Conservation (phyloP, 1,140 invertebrate genomes). For the Drosophila tani region DNA sequence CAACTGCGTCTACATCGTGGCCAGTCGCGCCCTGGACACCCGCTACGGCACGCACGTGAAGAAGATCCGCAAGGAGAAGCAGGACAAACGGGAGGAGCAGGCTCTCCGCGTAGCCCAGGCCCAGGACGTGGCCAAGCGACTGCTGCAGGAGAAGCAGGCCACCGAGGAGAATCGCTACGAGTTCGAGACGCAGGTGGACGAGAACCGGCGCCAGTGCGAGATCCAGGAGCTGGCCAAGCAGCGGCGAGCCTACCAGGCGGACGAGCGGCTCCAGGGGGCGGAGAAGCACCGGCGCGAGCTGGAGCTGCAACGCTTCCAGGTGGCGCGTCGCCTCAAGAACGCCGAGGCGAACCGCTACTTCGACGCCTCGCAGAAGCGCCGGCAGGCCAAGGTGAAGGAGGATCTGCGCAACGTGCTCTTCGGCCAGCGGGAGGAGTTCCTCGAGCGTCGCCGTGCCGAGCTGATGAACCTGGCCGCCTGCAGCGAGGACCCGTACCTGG, state of each 20-base stretch:
- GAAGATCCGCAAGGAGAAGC: slow-evolving; percentile 13
- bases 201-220: slow-evolving; percentile 44
- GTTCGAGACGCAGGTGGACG: slow-evolving; percentile 20
- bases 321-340: slow-evolving; percentile 48
- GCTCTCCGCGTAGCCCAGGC: slow-evolving; percentile 4
- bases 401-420: slow-evolving; percentile 30
- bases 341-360: slow-evolving; percentile 48
- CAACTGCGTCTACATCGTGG: slow-evolving; percentile 52
- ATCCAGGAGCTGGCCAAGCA: slow-evolving; percentile 23
- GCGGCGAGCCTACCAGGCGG: slow-evolving; percentile 47
- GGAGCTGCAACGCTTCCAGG: slow-evolving; percentile 56
- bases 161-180: slow-evolving; percentile 9
- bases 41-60: slow-evolving; percentile 33
- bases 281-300: slow-evolving; percentile 7
- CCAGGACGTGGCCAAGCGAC: slow-evolving; percentile 18
- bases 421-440: slow-evolving; percentile 45
- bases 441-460: slow-evolving; percentile 39
- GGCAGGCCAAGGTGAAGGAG: slow-evolving; percentile 1
- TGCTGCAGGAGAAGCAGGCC: slow-evolving; percentile 8
- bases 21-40: slow-evolving; percentile 29
- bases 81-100: background rate
- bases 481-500: slow-evolving; percentile 53
- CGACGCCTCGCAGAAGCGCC: background rate
- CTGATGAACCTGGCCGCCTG: slow-evolving; percentile 51
- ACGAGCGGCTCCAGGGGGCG: background rate